Evolutionary conservation across 2,888 invertebrate species (phyloP).

Genomic region (Tetrapedia diversipes): DNA sequence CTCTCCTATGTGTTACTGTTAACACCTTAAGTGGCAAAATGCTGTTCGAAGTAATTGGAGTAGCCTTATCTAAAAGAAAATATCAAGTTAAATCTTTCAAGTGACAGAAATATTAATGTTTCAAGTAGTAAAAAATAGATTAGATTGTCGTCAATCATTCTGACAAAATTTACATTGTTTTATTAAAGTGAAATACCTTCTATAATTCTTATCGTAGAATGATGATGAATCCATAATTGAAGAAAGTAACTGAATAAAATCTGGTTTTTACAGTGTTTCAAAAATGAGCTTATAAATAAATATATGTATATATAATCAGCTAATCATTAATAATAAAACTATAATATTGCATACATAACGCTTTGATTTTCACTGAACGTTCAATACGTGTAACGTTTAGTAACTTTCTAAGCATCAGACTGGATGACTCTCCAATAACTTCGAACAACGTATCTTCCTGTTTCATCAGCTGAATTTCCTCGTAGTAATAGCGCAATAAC

Average conservation of each 20-base stretch:
- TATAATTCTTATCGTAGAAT: neutral
- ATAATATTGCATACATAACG: neutral
- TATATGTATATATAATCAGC: too few relatives aligned
- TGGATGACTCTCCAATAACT: conserved; percentile 15
- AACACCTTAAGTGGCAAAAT: neutral
- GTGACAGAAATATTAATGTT: neutral
- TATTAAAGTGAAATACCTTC: neutral
- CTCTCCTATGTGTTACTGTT: neutral
- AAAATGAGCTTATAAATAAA: too few relatives aligned
- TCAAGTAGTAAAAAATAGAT: neutral
- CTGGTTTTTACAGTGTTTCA: neutral
- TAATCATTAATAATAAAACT: neutral
- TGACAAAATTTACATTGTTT: neutral
- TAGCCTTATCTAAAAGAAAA: neutral
- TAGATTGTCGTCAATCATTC: neutral
- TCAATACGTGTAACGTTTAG: neutral
- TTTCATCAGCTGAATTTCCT: conserved; percentile 6
- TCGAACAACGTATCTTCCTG: conserved; percentile 13
- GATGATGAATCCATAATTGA: neutral
- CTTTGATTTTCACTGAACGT: neutral
- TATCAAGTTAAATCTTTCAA: neutral
- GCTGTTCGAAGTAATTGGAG: conserved; percentile 24
- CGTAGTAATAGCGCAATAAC: conserved; percentile 58
- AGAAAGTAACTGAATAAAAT: neutral
- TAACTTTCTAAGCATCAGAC: conserved; percentile 10